Evolutionary conservation across 2,113 vertebrate species (phyloP), one percentile per base, ranked within the genome.

Genomic region (Xiphias gladius): DNA sequence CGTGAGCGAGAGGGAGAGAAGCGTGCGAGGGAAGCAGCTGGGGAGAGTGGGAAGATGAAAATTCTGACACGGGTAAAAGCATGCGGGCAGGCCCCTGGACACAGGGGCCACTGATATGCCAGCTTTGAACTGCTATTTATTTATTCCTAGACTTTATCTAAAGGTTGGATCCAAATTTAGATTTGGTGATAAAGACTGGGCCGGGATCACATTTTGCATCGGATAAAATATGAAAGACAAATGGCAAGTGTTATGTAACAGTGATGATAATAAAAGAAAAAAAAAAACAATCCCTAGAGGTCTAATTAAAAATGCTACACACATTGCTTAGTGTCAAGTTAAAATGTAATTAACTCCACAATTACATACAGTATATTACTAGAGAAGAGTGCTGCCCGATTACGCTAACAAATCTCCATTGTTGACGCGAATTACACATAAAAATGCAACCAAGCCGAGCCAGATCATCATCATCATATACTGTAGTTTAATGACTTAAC

Each of bases 31-130:
- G 63, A 78, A 69, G 87, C 88, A 89, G 89, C 89, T 85, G 82
- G 79, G 89, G 85, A 92, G 78, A 74, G 65, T 11, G 37, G 73
- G 71, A 83, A 92, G 92, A 95, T 88, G 92, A 91, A 93, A 94
- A 92, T 92, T 89, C 86, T 73, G 87, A 93, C 90, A 90, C 28
- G 50, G 71, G 86, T 84, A 83, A 65, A 69, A 81, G 74, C 75
- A 64, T 46, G 82, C 43, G 65, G 79, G 76, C 50, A 73, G 80
- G 75, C 74, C 79, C 75, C 82, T 22, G 71, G 83, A 92, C 79
- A 41, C 84, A 32, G 68, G 70, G 73, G 88, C 62, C 84, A 71
- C 71, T 32, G 78, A 91, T 90, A 85, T 80, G 80, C 83, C 80
- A 76, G 77, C 81, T 90, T 88, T 89, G 71, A 92, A 89, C 73